phyloP scores from a whole-genome alignment of 2,797 vertebrate species.

The Parauchenoglanis punctatus region DNA sequence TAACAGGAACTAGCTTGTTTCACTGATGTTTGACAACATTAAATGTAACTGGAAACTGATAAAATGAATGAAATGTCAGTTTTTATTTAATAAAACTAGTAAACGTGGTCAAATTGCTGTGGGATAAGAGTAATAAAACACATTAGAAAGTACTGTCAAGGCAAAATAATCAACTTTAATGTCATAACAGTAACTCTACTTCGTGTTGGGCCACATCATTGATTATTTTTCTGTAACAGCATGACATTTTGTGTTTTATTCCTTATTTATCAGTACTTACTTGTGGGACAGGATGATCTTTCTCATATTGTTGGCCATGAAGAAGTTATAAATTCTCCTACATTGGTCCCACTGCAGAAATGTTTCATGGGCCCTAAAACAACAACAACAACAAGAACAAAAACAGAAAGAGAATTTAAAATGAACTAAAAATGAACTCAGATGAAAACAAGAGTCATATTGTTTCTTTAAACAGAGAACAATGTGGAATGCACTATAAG shows the following conservation, averaged over 20 bases:
- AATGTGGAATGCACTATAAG: neutral
- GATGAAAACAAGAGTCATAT: neutral
- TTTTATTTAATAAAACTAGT: neutral
- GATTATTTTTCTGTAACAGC: neutral
- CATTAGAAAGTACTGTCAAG: neutral
- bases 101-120: neutral
- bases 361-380: constrained; percentile 88
- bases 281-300: constrained; percentile 94
- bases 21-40: neutral
- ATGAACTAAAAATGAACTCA: neutral
- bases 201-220: neutral
- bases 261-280: constrained; percentile 63
- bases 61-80: neutral
- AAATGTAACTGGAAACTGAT: neutral
- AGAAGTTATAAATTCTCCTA: constrained; percentile 92
- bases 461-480: neutral
- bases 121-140: neutral
- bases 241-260: neutral
- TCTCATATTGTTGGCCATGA: constrained; percentile 95
- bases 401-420: neutral
- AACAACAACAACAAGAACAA: neutral
- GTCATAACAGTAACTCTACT: neutral
- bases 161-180: neutral
- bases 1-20: neutral
- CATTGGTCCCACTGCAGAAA: constrained; percentile 96